Percentiles rank a stretch among this genome's conserved stretches.
phyloP scores from a whole-genome alignment of 2,113 vertebrate genomes.

The Platysternon megacephalum region DNA sequence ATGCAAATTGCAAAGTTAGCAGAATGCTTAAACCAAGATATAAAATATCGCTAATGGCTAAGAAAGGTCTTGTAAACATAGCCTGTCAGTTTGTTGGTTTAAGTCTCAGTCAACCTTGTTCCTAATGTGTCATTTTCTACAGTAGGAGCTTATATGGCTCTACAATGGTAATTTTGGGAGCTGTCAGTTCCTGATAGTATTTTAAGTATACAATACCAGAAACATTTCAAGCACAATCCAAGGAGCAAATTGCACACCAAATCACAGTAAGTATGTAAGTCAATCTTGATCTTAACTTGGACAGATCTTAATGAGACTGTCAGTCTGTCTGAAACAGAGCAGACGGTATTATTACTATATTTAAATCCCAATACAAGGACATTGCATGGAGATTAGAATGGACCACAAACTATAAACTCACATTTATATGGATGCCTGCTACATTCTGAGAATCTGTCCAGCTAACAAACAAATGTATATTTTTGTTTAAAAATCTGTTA shows the following conservation, averaged over 20 bases:
- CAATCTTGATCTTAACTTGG: background rate
- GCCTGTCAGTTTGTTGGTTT: background rate
- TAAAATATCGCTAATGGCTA: background rate
- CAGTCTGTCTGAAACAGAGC: background rate
- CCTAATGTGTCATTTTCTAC: background rate
- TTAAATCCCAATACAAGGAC: background rate
- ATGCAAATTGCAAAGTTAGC: background rate
- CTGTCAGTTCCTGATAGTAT: slow-evolving; percentile 24
- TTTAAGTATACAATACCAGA: slow-evolving; percentile 6
- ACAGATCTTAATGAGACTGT: slow-evolving; percentile 7
- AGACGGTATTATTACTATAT: background rate
- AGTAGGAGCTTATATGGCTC: background rate
- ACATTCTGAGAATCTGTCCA: background rate
- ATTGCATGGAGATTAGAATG: slow-evolving; percentile 4
- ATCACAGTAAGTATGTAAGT: background rate
- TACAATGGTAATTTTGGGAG: slow-evolving; percentile 35
- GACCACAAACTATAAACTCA: slow-evolving; percentile 16
- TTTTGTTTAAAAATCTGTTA: background rate
- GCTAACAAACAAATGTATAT: background rate
- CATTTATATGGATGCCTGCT: background rate
- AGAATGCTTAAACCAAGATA: background rate
- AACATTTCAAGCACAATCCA: slow-evolving; percentile 33
- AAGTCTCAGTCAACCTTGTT: background rate
- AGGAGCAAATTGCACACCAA: background rate
- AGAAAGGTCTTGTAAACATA: background rate